These are phyloP conservation scores for Cryptotis parvus DNA, from an alignment of 2,113 vertebrate species.

Conservation along the genomic window DNA sequence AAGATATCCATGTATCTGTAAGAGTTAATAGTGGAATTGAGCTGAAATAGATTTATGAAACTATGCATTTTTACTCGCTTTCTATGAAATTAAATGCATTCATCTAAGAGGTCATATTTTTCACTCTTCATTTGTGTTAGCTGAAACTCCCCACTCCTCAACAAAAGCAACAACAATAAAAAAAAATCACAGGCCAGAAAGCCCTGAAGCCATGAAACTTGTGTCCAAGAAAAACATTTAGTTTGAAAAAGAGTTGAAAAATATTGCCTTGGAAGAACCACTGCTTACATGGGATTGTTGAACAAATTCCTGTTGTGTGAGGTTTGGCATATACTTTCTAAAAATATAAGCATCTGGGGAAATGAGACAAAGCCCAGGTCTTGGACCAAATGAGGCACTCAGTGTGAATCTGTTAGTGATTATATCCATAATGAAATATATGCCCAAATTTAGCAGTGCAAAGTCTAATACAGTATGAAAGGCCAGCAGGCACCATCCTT, in stretches of 20 bases:
- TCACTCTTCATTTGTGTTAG: constrained; percentile 78
- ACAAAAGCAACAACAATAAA: constrained; percentile 66
- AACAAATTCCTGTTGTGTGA: constrained; percentile 90
- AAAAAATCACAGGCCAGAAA: constrained; percentile 55
- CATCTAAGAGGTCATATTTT: constrained; percentile 76
- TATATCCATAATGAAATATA: constrained; percentile 86
- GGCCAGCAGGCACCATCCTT: constrained; percentile 84
- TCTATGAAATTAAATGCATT: constrained; percentile 57
- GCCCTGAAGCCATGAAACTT: constrained; percentile 83
- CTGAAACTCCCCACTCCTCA: constrained; percentile 46
- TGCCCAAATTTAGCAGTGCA: constrained; percentile 86
- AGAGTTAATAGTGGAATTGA: constrained; percentile 65
- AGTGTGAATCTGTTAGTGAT: constrained; percentile 86
- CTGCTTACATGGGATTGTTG: constrained; percentile 89
- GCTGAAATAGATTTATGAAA: constrained; percentile 57
- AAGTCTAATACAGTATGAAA: constrained; percentile 81
- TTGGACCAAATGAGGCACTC: constrained; percentile 85
- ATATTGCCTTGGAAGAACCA: constrained; percentile 87
- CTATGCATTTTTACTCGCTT: constrained; percentile 74
- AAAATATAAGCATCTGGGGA: constrained; percentile 89
- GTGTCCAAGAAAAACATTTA: constrained; percentile 87
- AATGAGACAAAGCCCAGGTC: constrained; percentile 89
- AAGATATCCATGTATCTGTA: constrained; percentile 23
- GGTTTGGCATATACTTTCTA: constrained; percentile 88
- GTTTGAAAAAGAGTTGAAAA: constrained; percentile 87